phyloP scores from a whole-genome alignment of 2,113 vertebrate species.

The Oenanthe oenanthe region DNA sequence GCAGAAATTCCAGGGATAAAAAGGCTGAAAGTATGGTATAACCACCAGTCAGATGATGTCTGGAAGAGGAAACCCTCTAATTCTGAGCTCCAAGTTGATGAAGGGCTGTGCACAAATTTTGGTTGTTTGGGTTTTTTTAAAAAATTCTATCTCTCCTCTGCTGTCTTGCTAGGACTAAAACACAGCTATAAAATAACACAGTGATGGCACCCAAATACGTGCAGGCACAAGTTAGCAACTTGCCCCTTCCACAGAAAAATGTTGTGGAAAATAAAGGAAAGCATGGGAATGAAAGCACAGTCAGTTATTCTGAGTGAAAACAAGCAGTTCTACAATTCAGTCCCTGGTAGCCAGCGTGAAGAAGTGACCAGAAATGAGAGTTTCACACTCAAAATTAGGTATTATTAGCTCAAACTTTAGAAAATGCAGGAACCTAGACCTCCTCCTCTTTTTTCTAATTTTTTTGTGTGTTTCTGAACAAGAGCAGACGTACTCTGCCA shows the following conservation, averaged over 20 bases:
- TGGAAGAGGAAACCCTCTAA: background rate
- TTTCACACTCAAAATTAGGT: background rate
- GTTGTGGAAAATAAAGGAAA: background rate
- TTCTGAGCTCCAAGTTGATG: background rate
- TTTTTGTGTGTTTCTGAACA: background rate
- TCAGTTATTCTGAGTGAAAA: background rate
- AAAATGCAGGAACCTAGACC: background rate
- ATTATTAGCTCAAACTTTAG: background rate
- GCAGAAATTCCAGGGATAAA: background rate
- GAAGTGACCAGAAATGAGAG: background rate
- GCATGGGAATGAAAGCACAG: background rate
- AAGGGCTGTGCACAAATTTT: background rate
- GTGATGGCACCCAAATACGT: background rate
- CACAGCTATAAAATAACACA: background rate
- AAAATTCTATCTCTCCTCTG: background rate
- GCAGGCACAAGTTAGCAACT: background rate
- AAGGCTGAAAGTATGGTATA: background rate
- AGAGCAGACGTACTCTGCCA: background rate
- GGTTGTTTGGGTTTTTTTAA: background rate
- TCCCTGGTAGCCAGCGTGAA: background rate
- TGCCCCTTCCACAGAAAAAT: background rate
- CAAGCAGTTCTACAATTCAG: background rate
- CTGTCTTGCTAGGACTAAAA: background rate
- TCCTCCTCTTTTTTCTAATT: background rate
- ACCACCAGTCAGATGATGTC: background rate